Percentiles rank a stretch among this genome's conserved stretches.
These are phyloP conservation scores for Norana najaformis DNA, from an alignment of 2,888 invertebrate genomes.

Conservation along the genomic window DNA sequence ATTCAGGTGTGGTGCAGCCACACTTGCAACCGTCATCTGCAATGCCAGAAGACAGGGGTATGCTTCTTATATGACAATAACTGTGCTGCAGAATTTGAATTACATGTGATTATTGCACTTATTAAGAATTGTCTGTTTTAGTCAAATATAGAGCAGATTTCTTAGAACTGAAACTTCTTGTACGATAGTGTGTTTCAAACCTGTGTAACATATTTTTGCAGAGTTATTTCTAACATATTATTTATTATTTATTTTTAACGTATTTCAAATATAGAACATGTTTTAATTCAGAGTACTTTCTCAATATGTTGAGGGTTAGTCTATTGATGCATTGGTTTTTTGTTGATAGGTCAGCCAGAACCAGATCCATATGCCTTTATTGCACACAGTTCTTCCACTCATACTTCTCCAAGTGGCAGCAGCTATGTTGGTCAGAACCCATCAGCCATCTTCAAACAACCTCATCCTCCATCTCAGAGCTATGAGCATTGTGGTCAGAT, in stretches of 20 bases:
- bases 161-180: not conserved
- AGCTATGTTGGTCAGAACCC: not conserved
- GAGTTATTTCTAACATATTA: not conserved
- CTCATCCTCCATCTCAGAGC: conserved; percentile 32
- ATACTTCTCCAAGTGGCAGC: conserved; percentile 20
- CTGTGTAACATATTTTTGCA: not conserved
- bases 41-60: not conserved
- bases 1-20: not conserved
- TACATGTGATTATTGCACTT: not conserved
- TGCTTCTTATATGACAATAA: not conserved
- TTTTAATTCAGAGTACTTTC: not conserved
- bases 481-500: not conserved
- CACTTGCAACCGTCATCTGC: conserved; percentile 7
- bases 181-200: not conserved
- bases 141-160: not conserved
- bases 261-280: no score
- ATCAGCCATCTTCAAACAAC: conserved; percentile 34
- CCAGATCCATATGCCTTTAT: not conserved
- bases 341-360: conserved; percentile 5
- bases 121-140: not conserved
- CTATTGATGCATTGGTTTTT: not conserved
- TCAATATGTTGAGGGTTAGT: no score
- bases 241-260: not conserved
- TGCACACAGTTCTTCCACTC: conserved; percentile 10
- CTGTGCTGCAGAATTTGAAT: no score